phyloP scores from a whole-genome alignment of 2,113 vertebrate genomes.

The Argyrosomus japonicus region DNA sequence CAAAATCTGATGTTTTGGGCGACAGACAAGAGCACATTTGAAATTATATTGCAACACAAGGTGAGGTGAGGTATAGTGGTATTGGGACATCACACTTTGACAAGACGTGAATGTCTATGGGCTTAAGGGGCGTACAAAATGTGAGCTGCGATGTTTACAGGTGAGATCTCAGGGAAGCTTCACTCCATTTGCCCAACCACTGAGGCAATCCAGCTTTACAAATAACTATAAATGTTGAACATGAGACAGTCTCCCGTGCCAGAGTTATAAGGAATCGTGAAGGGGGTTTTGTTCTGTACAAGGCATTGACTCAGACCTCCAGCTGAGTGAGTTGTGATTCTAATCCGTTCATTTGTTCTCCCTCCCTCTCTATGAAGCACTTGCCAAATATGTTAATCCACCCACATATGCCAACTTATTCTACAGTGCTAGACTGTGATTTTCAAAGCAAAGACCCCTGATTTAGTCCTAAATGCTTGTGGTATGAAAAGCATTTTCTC shows the following conservation, averaged over 20 bases:
- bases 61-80: not conserved
- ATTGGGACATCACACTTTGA: slow-evolving; percentile 31
- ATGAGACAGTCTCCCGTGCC: slow-evolving; percentile 45
- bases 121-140: slow-evolving; percentile 33
- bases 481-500: not conserved
- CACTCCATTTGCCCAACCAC: slow-evolving; percentile 44
- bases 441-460: slow-evolving; percentile 20
- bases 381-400: slow-evolving; percentile 64
- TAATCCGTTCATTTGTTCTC: slow-evolving; percentile 68
- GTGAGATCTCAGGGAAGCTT: slow-evolving; percentile 56
- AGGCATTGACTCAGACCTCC: slow-evolving; percentile 62
- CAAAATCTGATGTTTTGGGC: not conserved
- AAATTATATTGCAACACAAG: not conserved
- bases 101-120: slow-evolving; percentile 29
- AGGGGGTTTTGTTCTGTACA: slow-evolving; percentile 50
- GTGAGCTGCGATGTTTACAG: slow-evolving; percentile 35
- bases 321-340: slow-evolving; percentile 65
- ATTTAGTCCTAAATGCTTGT: slow-evolving; percentile 11
- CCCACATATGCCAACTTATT: slow-evolving; percentile 39
- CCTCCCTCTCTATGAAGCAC: slow-evolving; percentile 21
- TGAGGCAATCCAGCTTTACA: slow-evolving; percentile 55
- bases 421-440: not conserved
- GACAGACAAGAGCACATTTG: not conserved
- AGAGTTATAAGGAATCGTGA: slow-evolving; percentile 47
- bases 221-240: slow-evolving; percentile 53